Conservation (phyloP, 2,888 invertebrate species). For the Phytoseiulus persimilis region DNA sequence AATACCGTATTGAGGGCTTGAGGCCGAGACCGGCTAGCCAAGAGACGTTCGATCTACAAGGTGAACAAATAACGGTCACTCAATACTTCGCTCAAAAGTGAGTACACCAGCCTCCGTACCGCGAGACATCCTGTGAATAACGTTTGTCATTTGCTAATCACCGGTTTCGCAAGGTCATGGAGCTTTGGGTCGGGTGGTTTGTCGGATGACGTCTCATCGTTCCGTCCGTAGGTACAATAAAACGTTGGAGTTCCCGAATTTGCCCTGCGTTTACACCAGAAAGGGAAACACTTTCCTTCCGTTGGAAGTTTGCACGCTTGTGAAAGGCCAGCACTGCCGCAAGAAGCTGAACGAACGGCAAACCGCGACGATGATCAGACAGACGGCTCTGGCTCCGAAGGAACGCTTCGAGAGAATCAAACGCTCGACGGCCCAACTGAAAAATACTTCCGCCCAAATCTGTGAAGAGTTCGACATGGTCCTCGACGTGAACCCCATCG, state of each 20-base stretch:
- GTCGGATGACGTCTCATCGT: background rate
- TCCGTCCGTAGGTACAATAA: background rate
- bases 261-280: slow-evolving; percentile 43
- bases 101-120: background rate
- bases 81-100: slow-evolving; percentile 39
- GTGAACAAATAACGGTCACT: slow-evolving; percentile 9
- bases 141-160: too few species aligned
- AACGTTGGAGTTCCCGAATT: slow-evolving; percentile 40
- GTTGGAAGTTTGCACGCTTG: background rate
- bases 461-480: slow-evolving; percentile 16
- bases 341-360: background rate
- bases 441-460: background rate
- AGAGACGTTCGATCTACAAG: background rate
- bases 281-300: slow-evolving; percentile 17
- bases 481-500: background rate
- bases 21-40: background rate
- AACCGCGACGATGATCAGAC: background rate
- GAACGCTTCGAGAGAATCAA: background rate
- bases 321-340: background rate
- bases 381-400: background rate
- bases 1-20: background rate
- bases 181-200: too few species aligned
- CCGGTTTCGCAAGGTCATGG: too few species aligned
- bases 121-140: too few species aligned
- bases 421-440: background rate